phyloP scores from a whole-genome alignment of 2,888 invertebrate genomes.

The Chelonus formosanus region DNA sequence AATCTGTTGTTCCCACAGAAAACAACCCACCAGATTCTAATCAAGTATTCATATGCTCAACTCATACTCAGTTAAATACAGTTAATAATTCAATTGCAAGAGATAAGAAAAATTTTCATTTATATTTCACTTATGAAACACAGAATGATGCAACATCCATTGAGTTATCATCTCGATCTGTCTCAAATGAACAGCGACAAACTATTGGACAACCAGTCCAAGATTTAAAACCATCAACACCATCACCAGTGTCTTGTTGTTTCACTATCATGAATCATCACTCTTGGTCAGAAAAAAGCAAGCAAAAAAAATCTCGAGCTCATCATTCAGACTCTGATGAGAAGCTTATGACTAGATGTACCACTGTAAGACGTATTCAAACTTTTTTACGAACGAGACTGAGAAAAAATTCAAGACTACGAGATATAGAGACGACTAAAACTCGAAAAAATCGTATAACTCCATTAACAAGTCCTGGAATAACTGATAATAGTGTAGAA shows the following conservation, averaged over 20 bases:
- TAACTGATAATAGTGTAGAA: conserved; percentile 28
- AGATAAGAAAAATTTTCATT: conserved; percentile 53
- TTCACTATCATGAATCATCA: conserved; percentile 54
- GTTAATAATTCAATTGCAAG: conserved; percentile 22
- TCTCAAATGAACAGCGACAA: conserved; percentile 23
- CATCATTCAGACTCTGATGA: conserved; percentile 29
- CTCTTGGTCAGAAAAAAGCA: conserved; percentile 34
- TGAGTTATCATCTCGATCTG: conserved; percentile 51
- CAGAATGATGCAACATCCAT: conserved; percentile 55
- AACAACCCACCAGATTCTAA: conserved; percentile 18
- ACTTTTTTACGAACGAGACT: conserved; percentile 55
- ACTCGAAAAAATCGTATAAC: conserved; percentile 51
- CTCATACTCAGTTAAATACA: conserved; percentile 39
- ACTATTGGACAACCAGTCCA: background rate
- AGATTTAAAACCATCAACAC: conserved; percentile 57
- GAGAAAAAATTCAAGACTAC: conserved; percentile 49
- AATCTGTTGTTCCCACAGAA: conserved; percentile 38
- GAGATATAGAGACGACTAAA: conserved; percentile 42
- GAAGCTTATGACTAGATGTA: conserved; percentile 42
- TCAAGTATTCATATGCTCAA: conserved; percentile 53
- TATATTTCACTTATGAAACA: conserved; percentile 59
- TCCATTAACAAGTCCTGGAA: conserved; percentile 38
- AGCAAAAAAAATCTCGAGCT: conserved; percentile 28
- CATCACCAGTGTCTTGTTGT: conserved; percentile 61
- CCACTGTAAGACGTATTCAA: conserved; percentile 56